Conservation (phyloP, 2,888 invertebrate species). For the Zaprionus bogoriensis region DNA sequence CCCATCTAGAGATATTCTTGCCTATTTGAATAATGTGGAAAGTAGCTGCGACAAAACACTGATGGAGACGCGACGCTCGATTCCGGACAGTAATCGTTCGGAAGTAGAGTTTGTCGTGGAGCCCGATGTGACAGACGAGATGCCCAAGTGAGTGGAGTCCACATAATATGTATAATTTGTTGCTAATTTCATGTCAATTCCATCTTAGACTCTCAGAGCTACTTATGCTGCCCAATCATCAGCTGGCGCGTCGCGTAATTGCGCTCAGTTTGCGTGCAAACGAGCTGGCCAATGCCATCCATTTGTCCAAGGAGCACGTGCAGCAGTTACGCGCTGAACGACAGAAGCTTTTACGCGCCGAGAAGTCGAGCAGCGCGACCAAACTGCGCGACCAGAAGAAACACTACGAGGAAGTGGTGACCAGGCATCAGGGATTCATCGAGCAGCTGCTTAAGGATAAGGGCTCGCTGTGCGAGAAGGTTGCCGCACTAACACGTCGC, state of each 20-base stretch:
- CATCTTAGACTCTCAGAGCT: conserved; percentile 80
- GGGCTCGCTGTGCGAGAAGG: conserved; percentile 87
- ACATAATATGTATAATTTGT: rapidly evolving
- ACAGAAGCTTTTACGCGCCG: conserved; percentile 81
- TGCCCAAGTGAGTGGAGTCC: conserved; percentile 80
- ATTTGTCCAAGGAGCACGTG: conserved; percentile 82
- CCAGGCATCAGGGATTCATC: conserved; percentile 91
- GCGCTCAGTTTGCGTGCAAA: conserved; percentile 81
- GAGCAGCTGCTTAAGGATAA: conserved; percentile 92
- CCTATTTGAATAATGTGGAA: conserved; percentile 82
- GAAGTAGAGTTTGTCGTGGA: conserved; percentile 82
- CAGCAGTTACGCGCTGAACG: conserved; percentile 81
- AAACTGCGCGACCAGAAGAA: conserved; percentile 85
- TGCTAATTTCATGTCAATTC: rapidly evolving
- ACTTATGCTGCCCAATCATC: conserved; percentile 83
- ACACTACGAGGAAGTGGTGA: conserved; percentile 89
- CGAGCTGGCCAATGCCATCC: conserved; percentile 82
- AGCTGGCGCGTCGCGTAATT: conserved; percentile 81
- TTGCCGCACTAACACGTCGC: conserved; percentile 81
- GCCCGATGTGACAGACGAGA: conserved; percentile 82
- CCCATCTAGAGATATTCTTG: conserved; percentile 79
- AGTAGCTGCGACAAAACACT: conserved; percentile 82
- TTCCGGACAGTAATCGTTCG: conserved; percentile 81
- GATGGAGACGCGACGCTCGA: conserved; percentile 80
- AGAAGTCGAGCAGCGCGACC: conserved; percentile 83